Base-by-base conservation (phyloP, 2,888 invertebrate genomes). In the Tholera decimalis region DNA sequence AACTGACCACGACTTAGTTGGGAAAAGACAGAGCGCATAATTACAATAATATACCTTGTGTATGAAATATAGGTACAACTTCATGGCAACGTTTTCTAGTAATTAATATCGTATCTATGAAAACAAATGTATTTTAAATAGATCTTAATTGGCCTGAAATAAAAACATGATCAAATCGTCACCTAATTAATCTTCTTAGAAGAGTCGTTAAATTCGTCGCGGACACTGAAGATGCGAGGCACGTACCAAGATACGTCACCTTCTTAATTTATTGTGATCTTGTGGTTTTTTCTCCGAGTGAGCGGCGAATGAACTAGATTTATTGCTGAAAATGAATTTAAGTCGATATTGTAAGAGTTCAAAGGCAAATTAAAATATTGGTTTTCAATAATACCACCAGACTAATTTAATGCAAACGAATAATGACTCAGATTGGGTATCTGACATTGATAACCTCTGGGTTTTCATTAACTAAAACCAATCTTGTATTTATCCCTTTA, bases 231-330 rank as follows among this genome's bases (percentile, higher is more conserved):
- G 22, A 69, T 53, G 64, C 44, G 57, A 49, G 35, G 11, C 73
- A 54, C 73, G 64, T 51, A 49, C 55, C 9, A 11, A 47, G 46
- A 62, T 49, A 57, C 39, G 72, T 77, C 72, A 54, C 44, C 9
- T 54, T 30, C 37, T 44, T 62, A 71, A 72, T 77, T 57, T 77
- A 77, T 54, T 62, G 53, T 76, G 18, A 72, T 75, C 47, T 26
- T 49, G 39, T 55, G 9, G 35, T 26, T 18, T 53, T 47, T 43
- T 47, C 70, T 30, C 24, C 24, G 9, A 18, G 24, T 33, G 39
- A 46, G 61, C 51, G 56, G 54, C 30, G 46, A 63, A 35, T 43
- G 28, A 26, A 41, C n/a, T 3, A 49, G 70, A 71, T 69, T 71
- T 43, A 71, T 69, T 53, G 22, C 37, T 28, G 26, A 41, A 56